Evolutionary conservation across 2,888 invertebrate species (phyloP), one percentile per base, ranked within the genome.

Genomic region (Limnephilus marmoratus): DNA sequence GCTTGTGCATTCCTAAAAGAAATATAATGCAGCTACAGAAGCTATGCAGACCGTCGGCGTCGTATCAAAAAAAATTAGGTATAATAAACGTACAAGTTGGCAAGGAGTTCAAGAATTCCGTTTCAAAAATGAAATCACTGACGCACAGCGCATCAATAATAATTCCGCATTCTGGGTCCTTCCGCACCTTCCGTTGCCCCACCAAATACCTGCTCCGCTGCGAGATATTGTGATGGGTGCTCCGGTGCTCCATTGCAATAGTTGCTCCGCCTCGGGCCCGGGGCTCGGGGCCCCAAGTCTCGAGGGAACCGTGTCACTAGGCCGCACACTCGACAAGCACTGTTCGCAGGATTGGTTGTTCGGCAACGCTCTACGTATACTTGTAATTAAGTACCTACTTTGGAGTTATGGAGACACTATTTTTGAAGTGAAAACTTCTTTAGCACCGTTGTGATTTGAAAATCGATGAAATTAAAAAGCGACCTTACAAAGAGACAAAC

Each of bases 301-400:
- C 24, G 83, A 34, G 37, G 83, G 83, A 83, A 83, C 83, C 83
- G 83, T 83, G 83, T 83, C 83, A 83, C 37, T 83, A 41, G 83
- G 83, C 83, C 83, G 83, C 15, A 9, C 24, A 68, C 24, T n/a
- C 68, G 83, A 83, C 83, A 83, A 37, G 83, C 18, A 34, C 15
- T 34, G 68, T 68, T 68, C 68, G 24, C 68, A 68, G n/a, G 24
- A 24, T 68, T 68, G 68, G 68, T 9, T 9, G 68, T 68, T n/a
- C 24, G 68, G n/a, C 68, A n/a, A 68, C 68, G n/a, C 24, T 68
- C 68, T 24, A 24, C 24, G 68, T 68, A 68, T 9, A 68, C 68
- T 24, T 24, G 68, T 24, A 68, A 2, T 18, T 0, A 7, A 7
- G 24, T 68, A 68, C 68, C 18, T 18, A 68, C 68, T 24, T 18